Percentiles rank a stretch among this genome's conserved stretches.
Evolutionary conservation across 2,888 invertebrate species (phyloP).

Genomic region (Auanema sp.): DNA sequence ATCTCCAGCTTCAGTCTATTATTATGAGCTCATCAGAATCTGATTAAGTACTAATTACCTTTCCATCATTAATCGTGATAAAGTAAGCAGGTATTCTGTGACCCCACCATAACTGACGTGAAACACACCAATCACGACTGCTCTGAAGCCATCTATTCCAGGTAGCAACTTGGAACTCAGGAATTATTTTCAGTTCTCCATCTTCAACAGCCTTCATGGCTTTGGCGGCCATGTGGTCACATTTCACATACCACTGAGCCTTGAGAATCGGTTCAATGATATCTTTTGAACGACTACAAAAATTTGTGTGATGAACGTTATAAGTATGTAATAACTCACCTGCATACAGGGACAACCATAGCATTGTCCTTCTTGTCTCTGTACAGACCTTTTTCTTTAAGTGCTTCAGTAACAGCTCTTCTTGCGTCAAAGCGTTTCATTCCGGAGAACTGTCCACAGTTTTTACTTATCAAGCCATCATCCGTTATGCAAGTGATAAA

Average conservation of each 20-base stretch:
- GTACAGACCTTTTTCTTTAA: slow-evolving; percentile 77
- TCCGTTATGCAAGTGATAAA: slow-evolving; percentile 88
- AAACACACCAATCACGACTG: slow-evolving; percentile 98
- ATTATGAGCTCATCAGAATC: not conserved
- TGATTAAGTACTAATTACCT: slow-evolving; percentile 3
- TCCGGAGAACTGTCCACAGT: slow-evolving; percentile 54
- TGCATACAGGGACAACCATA: slow-evolving; percentile 88
- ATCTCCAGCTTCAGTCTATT: slow-evolving; percentile 8
- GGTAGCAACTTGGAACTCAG: slow-evolving; percentile 84
- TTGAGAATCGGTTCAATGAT: slow-evolving; percentile 93
- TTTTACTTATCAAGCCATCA: slow-evolving; percentile 77
- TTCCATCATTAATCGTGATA: slow-evolving; percentile 67
- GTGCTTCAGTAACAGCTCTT: slow-evolving; percentile 76
- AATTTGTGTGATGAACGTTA: not conserved
- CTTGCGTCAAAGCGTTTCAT: slow-evolving; percentile 49
- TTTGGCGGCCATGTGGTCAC: slow-evolving; percentile 81
- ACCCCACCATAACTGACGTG: slow-evolving; percentile 98
- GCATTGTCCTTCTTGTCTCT: slow-evolving; percentile 83
- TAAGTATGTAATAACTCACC: slow-evolving; percentile 59
- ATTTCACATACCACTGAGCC: slow-evolving; percentile 93
- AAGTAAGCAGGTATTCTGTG: slow-evolving; percentile 93
- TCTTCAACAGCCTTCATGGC: slow-evolving; percentile 73
- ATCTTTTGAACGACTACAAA: slow-evolving; percentile 88
- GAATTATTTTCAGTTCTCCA: slow-evolving; percentile 84
- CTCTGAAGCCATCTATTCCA: slow-evolving; percentile 97